Percentiles rank a stretch among this genome's conserved stretches.
Conservation (phyloP, 2,888 invertebrate genomes). For the Aplocera efformata region DNA sequence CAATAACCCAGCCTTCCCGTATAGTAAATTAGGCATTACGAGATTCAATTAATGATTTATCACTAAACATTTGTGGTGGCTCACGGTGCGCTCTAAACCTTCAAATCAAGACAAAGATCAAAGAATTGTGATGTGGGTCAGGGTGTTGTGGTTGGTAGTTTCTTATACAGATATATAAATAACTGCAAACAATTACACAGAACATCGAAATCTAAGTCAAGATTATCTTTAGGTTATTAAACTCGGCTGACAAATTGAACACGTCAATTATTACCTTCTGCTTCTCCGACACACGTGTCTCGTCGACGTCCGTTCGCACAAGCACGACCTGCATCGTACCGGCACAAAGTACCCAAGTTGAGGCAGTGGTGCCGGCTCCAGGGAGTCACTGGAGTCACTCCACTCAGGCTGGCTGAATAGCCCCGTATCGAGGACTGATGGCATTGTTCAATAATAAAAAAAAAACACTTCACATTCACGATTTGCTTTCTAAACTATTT, state of each 20-base stretch:
- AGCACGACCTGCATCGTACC: slow-evolving; percentile 57
- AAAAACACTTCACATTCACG: slow-evolving; percentile 1
- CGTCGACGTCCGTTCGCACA: slow-evolving; percentile 59
- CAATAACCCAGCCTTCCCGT: no score
- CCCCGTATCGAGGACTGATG: slow-evolving; percentile 58
- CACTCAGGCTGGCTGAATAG: slow-evolving; percentile 73
- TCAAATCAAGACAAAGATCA: no score
- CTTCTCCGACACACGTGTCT: slow-evolving; percentile 72
- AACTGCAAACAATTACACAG: no score
- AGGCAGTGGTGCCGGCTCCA: slow-evolving; percentile 65
- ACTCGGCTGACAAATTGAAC: background rate
- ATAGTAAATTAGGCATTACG: no score
- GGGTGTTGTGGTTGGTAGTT: no score
- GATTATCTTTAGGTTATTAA: no score
- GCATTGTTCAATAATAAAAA: slow-evolving; percentile 45
- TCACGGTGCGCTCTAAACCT: no score
- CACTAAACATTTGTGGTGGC: no score
- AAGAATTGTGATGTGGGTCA: no score
- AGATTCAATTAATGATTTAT: no score
- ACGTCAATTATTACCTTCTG: slow-evolving; percentile 65
- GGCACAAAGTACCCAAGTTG: slow-evolving; percentile 83
- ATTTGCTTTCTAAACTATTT: slow-evolving; percentile 8
- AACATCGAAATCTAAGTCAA: no score
- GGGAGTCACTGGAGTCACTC: slow-evolving; percentile 71
- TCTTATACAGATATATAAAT: no score